Percentiles rank a stretch among this genome's conserved stretches.
Conservation (phyloP, 2,797 vertebrate species). For the Myripristis murdjan region DNA sequence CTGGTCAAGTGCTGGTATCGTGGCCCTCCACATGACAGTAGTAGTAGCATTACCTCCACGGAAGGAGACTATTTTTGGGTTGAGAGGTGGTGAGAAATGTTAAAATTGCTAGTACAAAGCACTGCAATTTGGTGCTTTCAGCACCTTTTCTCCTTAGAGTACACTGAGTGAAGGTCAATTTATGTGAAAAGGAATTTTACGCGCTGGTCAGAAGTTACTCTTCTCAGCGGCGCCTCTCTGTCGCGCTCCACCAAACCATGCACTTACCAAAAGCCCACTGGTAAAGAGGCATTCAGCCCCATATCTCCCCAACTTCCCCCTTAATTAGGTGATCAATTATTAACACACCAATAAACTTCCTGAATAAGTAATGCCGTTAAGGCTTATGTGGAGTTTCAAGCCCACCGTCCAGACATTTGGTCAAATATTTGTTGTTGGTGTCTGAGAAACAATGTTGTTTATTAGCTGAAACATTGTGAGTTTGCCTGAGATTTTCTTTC, state of each 20-base stretch:
- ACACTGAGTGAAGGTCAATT: slow-evolving; percentile 37
- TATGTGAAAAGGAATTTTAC: slow-evolving; percentile 60
- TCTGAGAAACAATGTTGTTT: slow-evolving; percentile 67
- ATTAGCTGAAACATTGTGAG: slow-evolving; percentile 47
- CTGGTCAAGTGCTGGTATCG: too few species aligned
- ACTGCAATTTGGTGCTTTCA: neutral
- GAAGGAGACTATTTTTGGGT: too few species aligned
- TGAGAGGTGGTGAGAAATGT: too few species aligned
- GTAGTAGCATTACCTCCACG: too few species aligned
- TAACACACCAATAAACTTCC: slow-evolving; percentile 87
- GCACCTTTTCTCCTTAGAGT: neutral
- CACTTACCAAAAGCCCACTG: slow-evolving; percentile 86
- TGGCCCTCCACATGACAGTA: neutral
- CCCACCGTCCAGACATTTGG: slow-evolving; percentile 75
- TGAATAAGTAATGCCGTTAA: slow-evolving; percentile 86
- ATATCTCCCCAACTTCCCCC: slow-evolving; percentile 80
- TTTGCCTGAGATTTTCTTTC: slow-evolving; percentile 32
- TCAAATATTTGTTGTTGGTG: slow-evolving; percentile 82
- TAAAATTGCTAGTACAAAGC: neutral
- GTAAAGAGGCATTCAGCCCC: slow-evolving; percentile 81
- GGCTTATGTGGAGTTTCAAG: slow-evolving; percentile 74
- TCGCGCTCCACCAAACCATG: slow-evolving; percentile 81
- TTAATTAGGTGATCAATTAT: slow-evolving; percentile 90
- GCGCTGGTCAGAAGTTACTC: slow-evolving; percentile 73
- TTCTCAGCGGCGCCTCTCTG: slow-evolving; percentile 74